Conservation (phyloP, 2,888 invertebrate genomes). For the Oscheius sp. region DNA sequence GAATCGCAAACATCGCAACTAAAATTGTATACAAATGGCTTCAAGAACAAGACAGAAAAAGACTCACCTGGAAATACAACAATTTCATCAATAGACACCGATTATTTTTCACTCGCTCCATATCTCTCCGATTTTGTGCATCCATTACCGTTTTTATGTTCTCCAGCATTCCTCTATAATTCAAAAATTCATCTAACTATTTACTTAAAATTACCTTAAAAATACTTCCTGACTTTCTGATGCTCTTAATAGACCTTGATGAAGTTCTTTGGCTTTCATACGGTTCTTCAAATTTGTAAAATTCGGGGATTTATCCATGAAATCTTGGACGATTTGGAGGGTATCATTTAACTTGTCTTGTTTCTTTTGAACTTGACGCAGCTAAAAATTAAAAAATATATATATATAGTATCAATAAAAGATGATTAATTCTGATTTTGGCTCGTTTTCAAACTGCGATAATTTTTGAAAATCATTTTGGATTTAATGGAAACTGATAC, state of each 20-base stretch:
- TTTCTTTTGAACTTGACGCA: neutral
- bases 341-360: constrained; percentile 56
- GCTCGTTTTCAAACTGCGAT: neutral
- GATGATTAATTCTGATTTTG: neutral
- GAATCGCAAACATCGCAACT: no score
- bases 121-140: constrained; percentile 38
- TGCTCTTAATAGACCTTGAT: constrained; percentile 21
- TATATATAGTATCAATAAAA: neutral
- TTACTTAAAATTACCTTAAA: constrained; percentile 27
- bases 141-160: constrained; percentile 41
- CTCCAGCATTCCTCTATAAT: constrained; percentile 33
- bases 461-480: no score
- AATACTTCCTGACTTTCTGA: constrained; percentile 32
- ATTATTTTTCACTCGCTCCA: constrained; percentile 72
- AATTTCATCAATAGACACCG: constrained; percentile 94
- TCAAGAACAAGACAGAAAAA: no score
- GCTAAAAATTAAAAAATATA: neutral
- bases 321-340: constrained; percentile 40
- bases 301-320: constrained; percentile 34
- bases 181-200: neutral
- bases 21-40: no score
- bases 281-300: constrained; percentile 23
- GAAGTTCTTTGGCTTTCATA: constrained; percentile 34
- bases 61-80: constrained; percentile 73
- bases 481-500: no score